Evolutionary conservation across 2,113 vertebrate genomes (phyloP).

Genomic region (Aptenodytes patagonicus): DNA sequence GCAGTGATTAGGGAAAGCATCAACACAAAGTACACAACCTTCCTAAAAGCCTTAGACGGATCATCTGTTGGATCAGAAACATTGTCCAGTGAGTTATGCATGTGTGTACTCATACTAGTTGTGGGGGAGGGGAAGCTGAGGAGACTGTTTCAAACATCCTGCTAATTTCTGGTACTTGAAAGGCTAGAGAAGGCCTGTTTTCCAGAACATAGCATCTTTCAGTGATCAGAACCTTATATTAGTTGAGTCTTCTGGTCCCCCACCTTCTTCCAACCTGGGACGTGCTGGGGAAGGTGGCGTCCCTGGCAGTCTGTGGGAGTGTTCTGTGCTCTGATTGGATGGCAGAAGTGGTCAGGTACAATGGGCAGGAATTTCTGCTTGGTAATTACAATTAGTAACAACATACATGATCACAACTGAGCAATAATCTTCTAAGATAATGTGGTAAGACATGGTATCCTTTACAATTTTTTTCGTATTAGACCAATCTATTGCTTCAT

Average conservation of each 20-base stretch:
- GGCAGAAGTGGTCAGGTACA: not conserved
- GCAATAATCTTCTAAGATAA: not conserved
- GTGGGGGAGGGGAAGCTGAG: not conserved
- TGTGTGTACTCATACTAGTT: not conserved
- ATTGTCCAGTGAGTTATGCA: not conserved
- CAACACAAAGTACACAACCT: not conserved
- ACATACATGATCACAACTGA: not conserved
- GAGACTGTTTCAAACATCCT: not conserved
- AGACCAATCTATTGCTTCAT: not conserved
- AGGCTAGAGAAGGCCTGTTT: not conserved
- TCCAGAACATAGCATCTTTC: not conserved
- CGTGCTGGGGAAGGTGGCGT: not conserved
- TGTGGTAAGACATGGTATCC: accelerated
- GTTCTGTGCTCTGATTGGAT: not conserved
- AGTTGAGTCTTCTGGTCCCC: not conserved
- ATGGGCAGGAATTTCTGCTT: not conserved
- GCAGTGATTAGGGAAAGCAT: not conserved
- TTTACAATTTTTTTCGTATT: not conserved
- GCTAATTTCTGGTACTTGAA: not conserved
- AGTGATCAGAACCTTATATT: not conserved
- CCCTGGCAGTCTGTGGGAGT: not conserved
- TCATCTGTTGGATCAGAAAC: not conserved
- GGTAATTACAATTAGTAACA: not conserved
- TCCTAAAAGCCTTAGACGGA: not conserved
- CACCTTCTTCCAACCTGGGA: not conserved